These are phyloP conservation scores for Micromesistius poutassou DNA, from an alignment of 2,797 vertebrate species.

Conservation along the genomic window DNA sequence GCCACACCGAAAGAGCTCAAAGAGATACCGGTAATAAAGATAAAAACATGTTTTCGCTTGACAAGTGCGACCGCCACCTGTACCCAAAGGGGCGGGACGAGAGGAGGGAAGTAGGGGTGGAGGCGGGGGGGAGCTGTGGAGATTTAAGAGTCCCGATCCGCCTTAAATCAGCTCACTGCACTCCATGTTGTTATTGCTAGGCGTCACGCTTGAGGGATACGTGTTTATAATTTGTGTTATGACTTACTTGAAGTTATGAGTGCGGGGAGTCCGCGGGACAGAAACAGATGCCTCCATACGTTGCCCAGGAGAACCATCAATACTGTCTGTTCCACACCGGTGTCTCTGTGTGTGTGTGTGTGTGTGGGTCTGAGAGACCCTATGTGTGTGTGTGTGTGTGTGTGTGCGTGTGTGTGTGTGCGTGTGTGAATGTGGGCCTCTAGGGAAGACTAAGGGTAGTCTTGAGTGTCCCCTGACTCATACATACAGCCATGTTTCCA, in stretches of 20 bases:
- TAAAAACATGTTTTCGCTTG: constrained; percentile 32
- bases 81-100: constrained; percentile 27
- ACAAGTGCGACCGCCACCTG: constrained; percentile 58
- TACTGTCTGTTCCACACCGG: constrained; percentile 55
- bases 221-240: constrained; percentile 81
- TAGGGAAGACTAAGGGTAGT: too few species aligned
- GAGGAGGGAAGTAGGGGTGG: not conserved
- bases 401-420: not conserved
- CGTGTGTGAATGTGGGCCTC: not conserved
- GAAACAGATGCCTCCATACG: constrained; percentile 72
- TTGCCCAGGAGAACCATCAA: constrained; percentile 71
- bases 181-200: constrained; percentile 74
- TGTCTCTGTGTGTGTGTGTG: constrained; percentile 43
- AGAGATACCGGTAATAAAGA: constrained; percentile 35
- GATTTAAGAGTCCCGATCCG: constrained; percentile 69
- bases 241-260: constrained; percentile 77
- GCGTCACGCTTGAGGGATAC: constrained; percentile 73
- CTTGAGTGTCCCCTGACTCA: too few species aligned
- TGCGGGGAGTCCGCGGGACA: constrained; percentile 67
- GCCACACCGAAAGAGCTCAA: not conserved
- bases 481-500: too few species aligned
- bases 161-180: constrained; percentile 71
- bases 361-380: constrained; percentile 6
- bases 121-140: constrained; percentile 53
- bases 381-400: not conserved